Evolutionary conservation across 2,113 vertebrate genomes (phyloP).

Genomic region (Thamnaconus septentrionalis): DNA sequence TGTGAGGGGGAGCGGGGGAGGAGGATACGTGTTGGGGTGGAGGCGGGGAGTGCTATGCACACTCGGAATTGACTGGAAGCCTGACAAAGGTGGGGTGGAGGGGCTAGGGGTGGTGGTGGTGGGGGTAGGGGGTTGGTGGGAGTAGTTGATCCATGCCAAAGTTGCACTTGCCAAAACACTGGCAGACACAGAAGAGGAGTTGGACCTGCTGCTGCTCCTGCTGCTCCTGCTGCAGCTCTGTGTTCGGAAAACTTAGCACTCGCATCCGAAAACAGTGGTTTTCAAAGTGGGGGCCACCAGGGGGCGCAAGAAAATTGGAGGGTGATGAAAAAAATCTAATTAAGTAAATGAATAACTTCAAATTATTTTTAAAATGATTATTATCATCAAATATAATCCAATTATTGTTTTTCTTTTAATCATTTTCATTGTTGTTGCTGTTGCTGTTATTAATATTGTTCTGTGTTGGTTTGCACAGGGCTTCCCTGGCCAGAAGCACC

Average conservation of each 20-base stretch:
- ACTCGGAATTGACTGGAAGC: constrained; percentile 69
- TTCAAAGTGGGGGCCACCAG: no score
- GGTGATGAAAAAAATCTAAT: no score
- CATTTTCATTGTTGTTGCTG: no score
- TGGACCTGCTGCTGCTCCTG: constrained; percentile 55
- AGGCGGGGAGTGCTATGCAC: constrained; percentile 21
- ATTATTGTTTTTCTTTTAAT: no score
- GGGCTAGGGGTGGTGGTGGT: no score
- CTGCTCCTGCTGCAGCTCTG: constrained; percentile 24
- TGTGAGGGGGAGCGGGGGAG: constrained; percentile 20
- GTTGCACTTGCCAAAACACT: constrained; percentile 47
- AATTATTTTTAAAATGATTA: no score
- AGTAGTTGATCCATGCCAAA: constrained; percentile 57
- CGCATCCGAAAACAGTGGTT: constrained; percentile 21
- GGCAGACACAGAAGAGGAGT: constrained; percentile 59
- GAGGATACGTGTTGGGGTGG: constrained; percentile 37
- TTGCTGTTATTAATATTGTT: no score
- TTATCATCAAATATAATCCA: no score
- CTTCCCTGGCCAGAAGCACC: no score
- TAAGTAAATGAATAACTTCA: no score
- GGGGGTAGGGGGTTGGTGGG: not conserved
- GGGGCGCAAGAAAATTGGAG: no score
- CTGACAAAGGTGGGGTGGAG: constrained; percentile 51
- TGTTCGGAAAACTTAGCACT: constrained; percentile 54
- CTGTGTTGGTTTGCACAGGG: no score